A percentile compares a stretch with the other conserved stretches of the same genome.
These are phyloP conservation scores for Dasysyrphus albostriatus DNA, from an alignment of 2,888 invertebrate genomes.

Conservation along the genomic window DNA sequence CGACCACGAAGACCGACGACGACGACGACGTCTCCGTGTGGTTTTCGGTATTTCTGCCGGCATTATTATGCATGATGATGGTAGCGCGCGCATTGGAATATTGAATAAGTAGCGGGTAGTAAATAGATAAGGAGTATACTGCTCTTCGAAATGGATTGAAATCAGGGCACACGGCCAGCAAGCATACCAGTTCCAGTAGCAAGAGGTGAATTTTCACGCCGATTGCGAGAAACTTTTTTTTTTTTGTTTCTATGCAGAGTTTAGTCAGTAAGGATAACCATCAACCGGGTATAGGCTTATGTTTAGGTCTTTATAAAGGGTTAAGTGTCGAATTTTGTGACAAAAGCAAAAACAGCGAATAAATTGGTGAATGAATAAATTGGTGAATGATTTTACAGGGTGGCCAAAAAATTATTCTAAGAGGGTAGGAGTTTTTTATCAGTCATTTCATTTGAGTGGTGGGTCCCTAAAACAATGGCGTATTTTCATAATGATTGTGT, in stretches of 20 bases:
- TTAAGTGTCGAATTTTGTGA: neutral
- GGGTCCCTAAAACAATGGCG: no score
- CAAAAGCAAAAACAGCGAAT: neutral
- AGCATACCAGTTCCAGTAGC: conserved; percentile 58
- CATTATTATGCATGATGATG: conserved; percentile 76
- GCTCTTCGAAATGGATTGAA: conserved; percentile 57
- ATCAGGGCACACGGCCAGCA: conserved; percentile 49
- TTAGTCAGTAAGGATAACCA: conserved; percentile 33
- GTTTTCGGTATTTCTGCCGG: conserved; percentile 61
- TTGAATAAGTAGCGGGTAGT: conserved; percentile 71
- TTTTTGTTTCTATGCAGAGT: conserved; percentile 9
- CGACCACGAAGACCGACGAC: neutral
- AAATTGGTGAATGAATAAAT: neutral
- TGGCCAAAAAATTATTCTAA: no score
- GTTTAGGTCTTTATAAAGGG: neutral
- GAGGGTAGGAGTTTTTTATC: no score
- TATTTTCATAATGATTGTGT: no score
- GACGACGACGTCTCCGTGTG: neutral
- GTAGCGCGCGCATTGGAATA: conserved; percentile 71
- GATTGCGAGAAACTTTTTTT: conserved; percentile 67
- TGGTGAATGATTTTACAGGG: no score
- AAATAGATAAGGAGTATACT: conserved; percentile 64
- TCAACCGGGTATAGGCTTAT: conserved; percentile 11
- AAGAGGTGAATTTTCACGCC: conserved; percentile 70
- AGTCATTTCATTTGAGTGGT: no score